Percentiles rank a stretch among this genome's conserved stretches.
Conservation (phyloP, 2,113 vertebrate species). For the Erinaceus europaeus region DNA sequence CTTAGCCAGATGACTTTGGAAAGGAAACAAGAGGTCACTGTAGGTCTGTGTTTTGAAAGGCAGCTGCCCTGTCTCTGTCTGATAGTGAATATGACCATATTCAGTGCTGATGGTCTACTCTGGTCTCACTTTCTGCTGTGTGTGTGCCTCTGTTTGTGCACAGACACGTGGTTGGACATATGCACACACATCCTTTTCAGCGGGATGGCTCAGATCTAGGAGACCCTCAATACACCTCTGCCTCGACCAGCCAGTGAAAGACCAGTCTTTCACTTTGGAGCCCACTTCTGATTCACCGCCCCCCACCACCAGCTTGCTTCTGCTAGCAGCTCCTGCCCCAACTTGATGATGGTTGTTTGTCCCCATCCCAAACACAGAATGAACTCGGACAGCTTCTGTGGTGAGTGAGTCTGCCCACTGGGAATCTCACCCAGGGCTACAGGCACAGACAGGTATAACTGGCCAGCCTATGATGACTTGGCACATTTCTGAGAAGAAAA, state of each 20-base stretch:
- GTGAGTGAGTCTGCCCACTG: background rate
- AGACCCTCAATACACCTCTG: background rate
- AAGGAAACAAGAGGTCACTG: background rate
- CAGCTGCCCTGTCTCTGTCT: background rate
- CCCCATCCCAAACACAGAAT: background rate
- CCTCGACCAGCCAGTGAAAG: background rate
- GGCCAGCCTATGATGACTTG: background rate
- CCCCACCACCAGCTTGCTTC: background rate
- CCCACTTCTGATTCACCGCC: background rate
- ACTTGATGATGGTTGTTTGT: background rate
- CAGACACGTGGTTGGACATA: no score
- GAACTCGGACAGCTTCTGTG: background rate
- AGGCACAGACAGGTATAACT: background rate
- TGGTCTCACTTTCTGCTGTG: background rate
- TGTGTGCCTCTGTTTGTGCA: no score
- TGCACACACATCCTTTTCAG: background rate
- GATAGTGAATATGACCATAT: background rate
- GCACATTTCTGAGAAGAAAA: background rate
- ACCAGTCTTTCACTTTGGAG: background rate
- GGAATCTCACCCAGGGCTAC: background rate
- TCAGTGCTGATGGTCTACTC: background rate
- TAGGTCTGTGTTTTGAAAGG: background rate
- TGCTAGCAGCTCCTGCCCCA: background rate
- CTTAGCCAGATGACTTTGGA: constrained; percentile 6
- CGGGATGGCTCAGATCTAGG: accelerated